A percentile compares a stretch with the other conserved stretches of the same genome.
Conservation (phyloP, 2,113 vertebrate species). For the Edolisoma coerulescens region DNA sequence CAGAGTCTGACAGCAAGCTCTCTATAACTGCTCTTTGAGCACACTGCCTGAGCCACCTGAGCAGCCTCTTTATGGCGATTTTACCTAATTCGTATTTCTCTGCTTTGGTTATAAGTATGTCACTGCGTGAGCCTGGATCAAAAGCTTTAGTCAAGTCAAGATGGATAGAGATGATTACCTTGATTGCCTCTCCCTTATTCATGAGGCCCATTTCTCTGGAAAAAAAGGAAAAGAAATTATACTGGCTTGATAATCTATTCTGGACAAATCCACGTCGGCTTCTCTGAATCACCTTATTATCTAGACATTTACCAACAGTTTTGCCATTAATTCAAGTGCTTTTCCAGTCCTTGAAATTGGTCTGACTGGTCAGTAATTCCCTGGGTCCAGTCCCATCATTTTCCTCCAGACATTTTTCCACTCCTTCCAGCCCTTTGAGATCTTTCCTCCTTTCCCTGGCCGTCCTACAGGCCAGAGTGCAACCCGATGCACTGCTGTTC, state of each 20-base stretch:
- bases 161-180: background rate
- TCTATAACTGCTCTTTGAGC: background rate
- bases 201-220: background rate
- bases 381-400: background rate
- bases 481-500: background rate
- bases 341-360: background rate
- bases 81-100: background rate
- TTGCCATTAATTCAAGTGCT: background rate
- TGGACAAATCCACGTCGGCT: background rate
- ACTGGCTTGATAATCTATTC: constrained; percentile 7
- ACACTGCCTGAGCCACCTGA: background rate
- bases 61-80: background rate
- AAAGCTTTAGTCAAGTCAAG: constrained; percentile 11
- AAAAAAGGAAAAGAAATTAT: background rate
- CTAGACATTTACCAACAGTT: background rate
- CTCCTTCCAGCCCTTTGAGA: background rate
- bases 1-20: background rate
- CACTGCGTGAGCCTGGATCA: background rate
- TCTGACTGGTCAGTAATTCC: background rate
- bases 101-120: background rate
- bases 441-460: background rate
- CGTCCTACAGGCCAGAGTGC: background rate
- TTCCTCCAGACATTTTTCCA: background rate
- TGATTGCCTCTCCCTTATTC: background rate
- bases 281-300: background rate